These are phyloP conservation scores for Epinotia demarniana DNA, from an alignment of 2,888 invertebrate genomes.

Conservation along the genomic window DNA sequence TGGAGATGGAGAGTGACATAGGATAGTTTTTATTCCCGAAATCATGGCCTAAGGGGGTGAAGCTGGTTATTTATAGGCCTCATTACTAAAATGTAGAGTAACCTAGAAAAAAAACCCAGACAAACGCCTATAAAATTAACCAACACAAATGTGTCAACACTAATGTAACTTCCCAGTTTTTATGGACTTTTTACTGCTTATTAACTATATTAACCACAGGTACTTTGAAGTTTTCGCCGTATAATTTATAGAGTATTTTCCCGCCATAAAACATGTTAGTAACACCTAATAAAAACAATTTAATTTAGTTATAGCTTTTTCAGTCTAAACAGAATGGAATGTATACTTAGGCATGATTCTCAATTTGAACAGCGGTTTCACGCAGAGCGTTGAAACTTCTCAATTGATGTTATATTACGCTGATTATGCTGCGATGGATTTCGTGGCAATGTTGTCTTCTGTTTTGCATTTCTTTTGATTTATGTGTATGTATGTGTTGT, in stretches of 20 bases:
- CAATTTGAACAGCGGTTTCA: neutral
- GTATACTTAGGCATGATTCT: no score
- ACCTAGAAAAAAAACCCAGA: neutral
- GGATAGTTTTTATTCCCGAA: no score
- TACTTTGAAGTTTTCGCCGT: neutral
- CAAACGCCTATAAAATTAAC: neutral
- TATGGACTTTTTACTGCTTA: slow-evolving; percentile 6
- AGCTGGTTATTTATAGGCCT: neutral
- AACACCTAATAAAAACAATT: neutral
- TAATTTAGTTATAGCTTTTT: neutral
- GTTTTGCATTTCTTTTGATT: no score
- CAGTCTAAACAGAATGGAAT: neutral
- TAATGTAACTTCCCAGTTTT: neutral
- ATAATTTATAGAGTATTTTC: slow-evolving; percentile 13
- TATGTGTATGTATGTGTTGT: no score
- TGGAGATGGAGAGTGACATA: no score
- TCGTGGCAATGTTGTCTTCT: no score
- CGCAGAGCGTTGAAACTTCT: neutral
- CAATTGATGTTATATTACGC: neutral
- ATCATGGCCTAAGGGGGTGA: no score
- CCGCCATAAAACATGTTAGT: neutral
- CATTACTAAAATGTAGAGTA: neutral
- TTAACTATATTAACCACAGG: neutral
- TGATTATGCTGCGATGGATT: no score
- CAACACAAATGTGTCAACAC: slow-evolving; percentile 7